Evolutionary conservation across 2,888 invertebrate species (phyloP).

Genomic region (Scaptomyza reducta): DNA sequence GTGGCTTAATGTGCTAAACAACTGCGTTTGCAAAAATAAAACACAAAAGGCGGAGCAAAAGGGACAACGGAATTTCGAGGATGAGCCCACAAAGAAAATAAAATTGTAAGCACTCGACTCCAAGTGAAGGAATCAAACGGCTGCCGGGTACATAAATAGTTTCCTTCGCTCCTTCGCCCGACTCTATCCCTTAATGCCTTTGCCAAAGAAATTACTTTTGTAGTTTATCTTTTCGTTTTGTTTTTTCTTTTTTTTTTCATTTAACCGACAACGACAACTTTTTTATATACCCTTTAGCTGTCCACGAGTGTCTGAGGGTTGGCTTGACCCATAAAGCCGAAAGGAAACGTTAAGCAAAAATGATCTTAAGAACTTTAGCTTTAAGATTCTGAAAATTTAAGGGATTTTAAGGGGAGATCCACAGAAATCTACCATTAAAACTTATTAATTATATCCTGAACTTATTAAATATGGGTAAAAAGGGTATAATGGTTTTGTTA

Average conservation of each 20-base stretch:
- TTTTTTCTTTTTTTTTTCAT: neutral
- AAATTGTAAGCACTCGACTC: slow-evolving; percentile 52
- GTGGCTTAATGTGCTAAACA: slow-evolving; percentile 73
- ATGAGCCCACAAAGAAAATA: slow-evolving; percentile 36
- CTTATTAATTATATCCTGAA: too few species aligned
- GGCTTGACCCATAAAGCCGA: too few species aligned
- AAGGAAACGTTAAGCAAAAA: too few species aligned
- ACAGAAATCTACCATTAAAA: neutral
- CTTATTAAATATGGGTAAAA: too few species aligned
- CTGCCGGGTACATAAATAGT: slow-evolving; percentile 22
- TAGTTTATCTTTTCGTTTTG: slow-evolving; percentile 22
- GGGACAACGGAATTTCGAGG: slow-evolving; percentile 48
- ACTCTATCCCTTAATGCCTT: slow-evolving; percentile 15
- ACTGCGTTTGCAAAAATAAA: slow-evolving; percentile 46
- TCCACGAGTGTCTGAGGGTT: neutral
- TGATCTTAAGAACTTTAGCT: too few species aligned
- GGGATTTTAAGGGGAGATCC: too few species aligned
- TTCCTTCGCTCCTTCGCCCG: neutral
- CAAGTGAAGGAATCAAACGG: slow-evolving; percentile 24
- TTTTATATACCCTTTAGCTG: slow-evolving; percentile 10
- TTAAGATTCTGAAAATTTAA: too few species aligned
- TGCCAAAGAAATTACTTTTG: slow-evolving; percentile 14
- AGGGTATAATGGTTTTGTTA: too few species aligned
- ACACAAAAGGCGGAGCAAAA: neutral
- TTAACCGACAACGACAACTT: neutral